These are phyloP conservation scores for Orgyia antiqua DNA, from an alignment of 2,888 invertebrate genomes.

Conservation along the genomic window DNA sequence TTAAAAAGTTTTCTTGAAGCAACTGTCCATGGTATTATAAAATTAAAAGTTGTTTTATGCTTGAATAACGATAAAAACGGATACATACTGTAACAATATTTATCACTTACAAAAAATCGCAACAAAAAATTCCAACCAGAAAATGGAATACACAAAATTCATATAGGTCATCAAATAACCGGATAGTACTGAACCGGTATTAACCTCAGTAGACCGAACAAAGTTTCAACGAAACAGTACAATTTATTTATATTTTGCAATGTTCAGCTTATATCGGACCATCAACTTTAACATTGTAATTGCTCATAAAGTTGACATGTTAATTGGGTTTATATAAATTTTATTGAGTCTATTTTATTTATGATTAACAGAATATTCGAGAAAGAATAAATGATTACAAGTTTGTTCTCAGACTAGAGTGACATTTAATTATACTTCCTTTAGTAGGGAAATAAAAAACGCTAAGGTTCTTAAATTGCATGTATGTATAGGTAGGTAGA, in stretches of 20 bases:
- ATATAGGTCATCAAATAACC: constrained; percentile 7
- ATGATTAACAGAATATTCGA: neutral
- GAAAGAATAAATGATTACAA: neutral
- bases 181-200: constrained; percentile 16
- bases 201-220: constrained; percentile 17
- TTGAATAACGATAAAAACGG: no score
- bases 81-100: no score
- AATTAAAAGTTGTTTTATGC: no score
- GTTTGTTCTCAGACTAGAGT: neutral
- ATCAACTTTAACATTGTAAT: constrained; percentile 62
- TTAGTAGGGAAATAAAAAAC: no score
- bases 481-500: no score
- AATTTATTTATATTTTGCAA: constrained; percentile 51
- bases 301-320: constrained; percentile 63
- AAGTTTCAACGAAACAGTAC: constrained; percentile 13
- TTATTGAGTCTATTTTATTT: constrained; percentile 38
- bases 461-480: no score
- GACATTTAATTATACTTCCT: neutral
- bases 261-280: constrained; percentile 67
- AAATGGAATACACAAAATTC: no score
- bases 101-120: no score
- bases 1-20: no score
- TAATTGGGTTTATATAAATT: constrained; percentile 59
- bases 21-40: no score
- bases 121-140: no score